Base-by-base conservation (phyloP, 2,797 vertebrate genomes). In the Columba guinea region DNA sequence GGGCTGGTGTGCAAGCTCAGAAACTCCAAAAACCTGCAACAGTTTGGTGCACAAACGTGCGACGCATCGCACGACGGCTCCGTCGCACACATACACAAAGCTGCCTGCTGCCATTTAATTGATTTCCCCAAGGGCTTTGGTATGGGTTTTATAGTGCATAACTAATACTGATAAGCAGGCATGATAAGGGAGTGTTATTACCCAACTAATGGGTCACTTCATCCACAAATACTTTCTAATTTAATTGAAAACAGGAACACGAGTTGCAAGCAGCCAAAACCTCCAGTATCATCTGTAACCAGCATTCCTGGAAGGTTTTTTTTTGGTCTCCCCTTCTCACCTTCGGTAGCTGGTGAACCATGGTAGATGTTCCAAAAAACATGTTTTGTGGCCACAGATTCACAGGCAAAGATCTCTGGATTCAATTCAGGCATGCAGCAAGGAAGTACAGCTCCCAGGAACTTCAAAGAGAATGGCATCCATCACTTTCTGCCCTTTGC, bases 81-180 rank as follows among this genome's bases (percentile, higher is more conserved):
- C 39, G 10, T 26, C n/a, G 5, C 73, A 19, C 53, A 8, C 52
- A 7, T 10, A 49, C 63, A 56, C 62, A 35, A 24, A 65, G 75
- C 74, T 75, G 94, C 78, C 73, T 60, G 19, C 63, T 92, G 64
- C 67, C 4, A 27, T 78, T 94, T 91, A 91, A 96, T 71, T 92
- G 90, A 93, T 94, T 90, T 74, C 80, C 96, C 94, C 93, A 53
- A 91, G 96, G 95, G 93, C 65, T 93, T 93, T 80, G 89, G 74
- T 39, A 84, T 34, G 63, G 79, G 87, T 90, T 97, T 98, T 97
- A 97, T 91, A 96, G 96, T 86, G 94, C 94, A 93, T 94, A 97
- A 97, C 97, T 97, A 97, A 97, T 95, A 94, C 94, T 86, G 97
- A 97, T 97, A 95, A 98, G 96, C 93, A 97, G 93, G 92, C 93